Evolutionary conservation across 92 coral and sea anemone genomes (phyloP).

Genomic region (Palythoa heliodiscus): DNA sequence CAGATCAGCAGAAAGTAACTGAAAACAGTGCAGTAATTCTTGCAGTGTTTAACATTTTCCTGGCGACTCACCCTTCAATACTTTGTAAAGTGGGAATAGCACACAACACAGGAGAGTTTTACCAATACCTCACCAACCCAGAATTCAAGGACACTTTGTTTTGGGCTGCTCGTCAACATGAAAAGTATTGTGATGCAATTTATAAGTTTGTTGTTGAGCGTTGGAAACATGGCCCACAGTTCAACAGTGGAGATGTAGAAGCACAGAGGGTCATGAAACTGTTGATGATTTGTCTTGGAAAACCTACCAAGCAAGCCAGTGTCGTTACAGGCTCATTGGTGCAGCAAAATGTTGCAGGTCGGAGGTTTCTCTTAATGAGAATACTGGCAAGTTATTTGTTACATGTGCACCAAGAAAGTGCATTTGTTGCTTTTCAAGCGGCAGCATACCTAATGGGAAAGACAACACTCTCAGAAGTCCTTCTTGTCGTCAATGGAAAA

Average conservation of each 20-base stretch:
- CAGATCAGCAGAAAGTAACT: constrained; percentile 69
- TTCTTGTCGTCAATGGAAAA: constrained; percentile 42
- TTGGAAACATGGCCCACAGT: constrained; percentile 67
- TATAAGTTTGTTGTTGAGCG: constrained; percentile 66
- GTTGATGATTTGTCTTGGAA: constrained; percentile 74
- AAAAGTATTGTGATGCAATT: constrained; percentile 67
- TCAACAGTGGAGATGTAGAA: constrained; percentile 62
- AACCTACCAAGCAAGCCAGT: constrained; percentile 77
- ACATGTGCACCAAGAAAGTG: constrained; percentile 69
- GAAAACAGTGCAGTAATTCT: constrained; percentile 78
- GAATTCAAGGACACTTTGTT: constrained; percentile 56
- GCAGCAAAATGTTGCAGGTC: constrained; percentile 45
- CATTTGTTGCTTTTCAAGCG: constrained; percentile 68
- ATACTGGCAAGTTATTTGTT: constrained; percentile 61
- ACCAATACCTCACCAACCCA: constrained; percentile 56
- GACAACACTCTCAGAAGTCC: constrained; percentile 62
- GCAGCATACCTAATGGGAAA: constrained; percentile 65
- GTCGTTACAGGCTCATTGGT: constrained; percentile 72
- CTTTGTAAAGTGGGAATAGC: constrained; percentile 23
- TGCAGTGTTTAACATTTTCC: constrained; percentile 69
- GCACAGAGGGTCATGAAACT: constrained; percentile 70
- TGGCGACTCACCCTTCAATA: constrained; percentile 60
- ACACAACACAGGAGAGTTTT: constrained; percentile 41
- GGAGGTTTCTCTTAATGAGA: constrained; percentile 58
- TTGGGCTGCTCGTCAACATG: constrained; percentile 73